Evolutionary conservation across 2,797 vertebrate genomes (phyloP), one percentile per base, ranked within the genome.

Genomic region (Neoniphon sammara): DNA sequence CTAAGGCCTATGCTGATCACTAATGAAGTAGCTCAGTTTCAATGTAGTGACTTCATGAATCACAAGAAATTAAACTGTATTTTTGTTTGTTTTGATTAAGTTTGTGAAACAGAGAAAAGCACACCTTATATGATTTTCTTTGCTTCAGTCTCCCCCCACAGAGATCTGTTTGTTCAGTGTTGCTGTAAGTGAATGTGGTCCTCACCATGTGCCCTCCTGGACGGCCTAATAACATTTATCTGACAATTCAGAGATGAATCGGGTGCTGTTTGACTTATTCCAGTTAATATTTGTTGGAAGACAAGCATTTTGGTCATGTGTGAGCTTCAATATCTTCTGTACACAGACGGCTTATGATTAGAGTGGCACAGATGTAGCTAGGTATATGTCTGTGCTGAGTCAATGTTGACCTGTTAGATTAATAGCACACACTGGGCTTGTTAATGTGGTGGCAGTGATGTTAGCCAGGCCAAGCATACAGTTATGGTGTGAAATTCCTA

Each of bases 301-400:
- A 58, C 69, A 85, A 87, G 87, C 68, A 85, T 44, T 78, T 67
- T 55, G 55, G 21, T 70, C 7, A 20, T 72, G 64, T 70, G 62
- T 34, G 65, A 65, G 60, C 10, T 88, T 77, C 68, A 73, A 80
- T 85, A 84, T 83, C 69, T 75, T 83, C 14, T 81, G 83, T 52
- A 81, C 79, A 86, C 84, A 89, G 76, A 82, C 54, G 61, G 71
- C 44, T 73, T 21, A 67, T 84, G 80, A 87, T 88, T 68, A 63
- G 60, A 75, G 49, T 8, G 4, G 53, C 25, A 34, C 63, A 73
- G 30, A 71, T 61, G 39, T 7, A 39, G 59, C 54, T 31, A 55
- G 60, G 30, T 10, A 23, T 25, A 14, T 31, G 27, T 8, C 0
- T 7, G 25, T 31, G 49, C 25, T 52, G 61, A 65, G 70, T 83